Conservation (phyloP, 2,888 invertebrate genomes). For the Rhingia campestris region DNA sequence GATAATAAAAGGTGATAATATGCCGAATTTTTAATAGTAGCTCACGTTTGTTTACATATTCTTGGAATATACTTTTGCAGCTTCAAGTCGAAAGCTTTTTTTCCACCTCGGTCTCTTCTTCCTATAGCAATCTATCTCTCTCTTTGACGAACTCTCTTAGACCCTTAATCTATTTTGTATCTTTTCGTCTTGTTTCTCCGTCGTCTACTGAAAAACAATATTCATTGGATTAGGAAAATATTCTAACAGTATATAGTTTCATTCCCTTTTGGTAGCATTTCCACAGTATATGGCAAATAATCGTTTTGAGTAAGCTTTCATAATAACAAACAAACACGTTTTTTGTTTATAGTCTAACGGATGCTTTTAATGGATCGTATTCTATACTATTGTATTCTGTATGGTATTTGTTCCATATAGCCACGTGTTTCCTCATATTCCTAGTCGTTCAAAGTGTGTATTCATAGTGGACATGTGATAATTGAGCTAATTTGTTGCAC, state of each 20-base stretch:
- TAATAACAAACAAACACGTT: slow-evolving; percentile 34
- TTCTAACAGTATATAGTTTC: slow-evolving; percentile 18
- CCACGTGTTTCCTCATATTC: slow-evolving; percentile 54
- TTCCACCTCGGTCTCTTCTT: too few species aligned
- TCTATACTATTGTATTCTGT: background rate
- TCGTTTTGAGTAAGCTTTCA: background rate
- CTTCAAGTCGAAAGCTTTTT: slow-evolving; percentile 45
- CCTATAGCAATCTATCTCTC: slow-evolving; percentile 1
- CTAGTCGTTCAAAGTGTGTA: slow-evolving; percentile 1
- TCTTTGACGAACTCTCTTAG: slow-evolving; percentile 14
- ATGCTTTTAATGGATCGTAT: slow-evolving; percentile 21
- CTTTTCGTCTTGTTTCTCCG: background rate
- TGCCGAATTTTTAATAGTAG: too few species aligned
- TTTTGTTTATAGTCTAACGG: slow-evolving; percentile 38
- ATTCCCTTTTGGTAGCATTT: slow-evolving; percentile 10
- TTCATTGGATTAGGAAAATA: slow-evolving; percentile 9
- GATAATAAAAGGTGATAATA: too few species aligned
- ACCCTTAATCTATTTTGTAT: background rate
- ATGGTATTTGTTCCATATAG: background rate
- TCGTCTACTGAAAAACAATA: background rate
- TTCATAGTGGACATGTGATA: slow-evolving; percentile 58
- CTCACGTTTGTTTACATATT: slow-evolving; percentile 65
- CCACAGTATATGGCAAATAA: background rate
- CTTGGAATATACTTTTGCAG: slow-evolving; percentile 23
- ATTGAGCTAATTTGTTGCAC: slow-evolving; percentile 56